Evolutionary conservation across 2,797 vertebrate species (phyloP), one percentile per base, ranked within the genome.

Genomic region (Darevskia mixta): DNA sequence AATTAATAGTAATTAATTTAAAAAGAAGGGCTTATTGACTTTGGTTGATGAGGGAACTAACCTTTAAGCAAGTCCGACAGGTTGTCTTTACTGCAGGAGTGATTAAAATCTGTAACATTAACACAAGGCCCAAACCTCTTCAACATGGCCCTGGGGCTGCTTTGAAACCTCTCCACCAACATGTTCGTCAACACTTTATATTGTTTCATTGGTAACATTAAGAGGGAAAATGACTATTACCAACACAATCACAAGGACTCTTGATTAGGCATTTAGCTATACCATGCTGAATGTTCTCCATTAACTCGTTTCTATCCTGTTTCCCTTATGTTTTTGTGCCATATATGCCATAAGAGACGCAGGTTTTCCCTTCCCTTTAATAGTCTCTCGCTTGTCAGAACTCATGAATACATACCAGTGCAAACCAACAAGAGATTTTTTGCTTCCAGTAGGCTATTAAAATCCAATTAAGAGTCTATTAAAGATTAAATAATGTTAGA

Each of bases 1-100:
- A 95, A 95, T 96, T 95, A 95, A 95, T 94, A 95, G 95, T 92
- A 95, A 95, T 95, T 95, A 95, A 96, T 95, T 95, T 92, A 82
- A 93, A 95, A 95, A 95, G 95, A 91, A 93, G 92, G 89, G 75
- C 67, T 25, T 95, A 95, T 96, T 94, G 95, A 96, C 92, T 86
- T 94, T 89, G 90, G 90, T 94, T 93, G 95, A 95, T 93, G 92
- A 94, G 90, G 83, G 91, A 86, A 85, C 45, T 95, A 94, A 95
- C 94, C 95, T 95, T 93, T 91, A 93, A 94, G 92, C 92, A 94
- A 93, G 85, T 92, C 86, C 85, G 90, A 88, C 93, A 90, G 93
- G 92, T 95, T 1, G 2, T 94, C 95, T 95, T 95, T 95, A 95
- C 88, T 94, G 90, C 25, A 82, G 87, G 83, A 94, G 92, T 94